These are phyloP conservation scores for Chrysomela aeneicollis DNA, from an alignment of 2,888 invertebrate species.

Conservation along the genomic window DNA sequence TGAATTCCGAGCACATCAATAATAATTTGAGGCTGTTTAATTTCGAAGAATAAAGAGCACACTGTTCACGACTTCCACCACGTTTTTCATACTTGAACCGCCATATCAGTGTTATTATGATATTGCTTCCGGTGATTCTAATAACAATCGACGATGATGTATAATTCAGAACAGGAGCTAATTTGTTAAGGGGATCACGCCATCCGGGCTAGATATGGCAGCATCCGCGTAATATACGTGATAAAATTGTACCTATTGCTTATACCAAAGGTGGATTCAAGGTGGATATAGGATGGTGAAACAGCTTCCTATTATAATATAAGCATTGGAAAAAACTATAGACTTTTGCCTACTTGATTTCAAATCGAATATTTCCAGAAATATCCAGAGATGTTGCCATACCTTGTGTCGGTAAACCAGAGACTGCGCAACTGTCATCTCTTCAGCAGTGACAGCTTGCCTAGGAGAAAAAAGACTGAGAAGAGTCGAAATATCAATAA, in stretches of 20 bases:
- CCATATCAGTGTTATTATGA: conserved; percentile 27
- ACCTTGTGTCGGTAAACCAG: too few species aligned
- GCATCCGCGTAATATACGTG: not conserved
- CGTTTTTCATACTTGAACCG: conserved; percentile 13
- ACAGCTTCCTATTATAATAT: too few species aligned
- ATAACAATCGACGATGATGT: conserved; percentile 33
- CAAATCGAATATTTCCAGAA: too few species aligned
- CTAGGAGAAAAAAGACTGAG: too few species aligned
- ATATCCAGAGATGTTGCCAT: too few species aligned
- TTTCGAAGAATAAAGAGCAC: conserved; percentile 13
- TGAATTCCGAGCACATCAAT: not conserved
- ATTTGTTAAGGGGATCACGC: conserved; percentile 10
- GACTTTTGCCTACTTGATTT: too few species aligned
- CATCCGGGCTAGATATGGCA: conserved; percentile 7
- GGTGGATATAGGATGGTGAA: too few species aligned
- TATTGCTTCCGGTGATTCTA: conserved; percentile 31
- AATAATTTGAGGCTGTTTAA: conserved; percentile 5
- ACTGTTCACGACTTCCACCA: conserved; percentile 9
- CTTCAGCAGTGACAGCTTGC: too few species aligned
- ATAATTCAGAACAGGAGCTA: conserved; percentile 30
- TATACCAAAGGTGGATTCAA: too few species aligned
- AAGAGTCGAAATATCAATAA: too few species aligned
- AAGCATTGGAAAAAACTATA: too few species aligned
- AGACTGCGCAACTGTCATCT: too few species aligned
- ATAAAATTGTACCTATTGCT: not conserved